Conservation (phyloP, 1,140 invertebrate genomes). For the Mylabris phalerata region DNA sequence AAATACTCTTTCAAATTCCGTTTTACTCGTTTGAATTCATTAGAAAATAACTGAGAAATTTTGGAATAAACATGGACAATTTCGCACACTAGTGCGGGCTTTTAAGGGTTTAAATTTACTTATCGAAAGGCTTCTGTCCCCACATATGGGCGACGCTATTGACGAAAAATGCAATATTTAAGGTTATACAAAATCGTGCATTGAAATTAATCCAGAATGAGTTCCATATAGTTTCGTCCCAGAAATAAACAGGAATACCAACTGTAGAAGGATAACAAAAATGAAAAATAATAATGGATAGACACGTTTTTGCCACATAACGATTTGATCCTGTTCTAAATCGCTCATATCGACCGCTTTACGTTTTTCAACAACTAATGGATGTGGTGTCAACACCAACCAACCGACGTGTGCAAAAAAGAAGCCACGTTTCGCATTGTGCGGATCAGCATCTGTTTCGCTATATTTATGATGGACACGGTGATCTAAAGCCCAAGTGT, state of each 20-base stretch:
- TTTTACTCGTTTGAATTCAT: too few relatives aligned
- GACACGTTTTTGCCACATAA: conserved; percentile 78
- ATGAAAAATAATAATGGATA: conserved; percentile 69
- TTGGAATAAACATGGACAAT: not conserved
- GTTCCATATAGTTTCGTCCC: conserved; percentile 71
- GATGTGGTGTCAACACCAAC: conserved; percentile 71
- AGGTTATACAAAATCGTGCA: conserved; percentile 70
- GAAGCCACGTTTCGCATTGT: conserved; percentile 72
- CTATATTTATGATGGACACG: conserved; percentile 77
- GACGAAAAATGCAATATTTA: conserved; percentile 89
- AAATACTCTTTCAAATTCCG: too few relatives aligned
- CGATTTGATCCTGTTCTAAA: conserved; percentile 73
- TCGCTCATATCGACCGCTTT: conserved; percentile 74
- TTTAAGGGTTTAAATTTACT: conserved; percentile 46
- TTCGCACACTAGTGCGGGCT: not conserved
- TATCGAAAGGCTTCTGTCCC: conserved; percentile 84
- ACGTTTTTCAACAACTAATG: conserved; percentile 69
- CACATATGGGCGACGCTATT: conserved; percentile 90
- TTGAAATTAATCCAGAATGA: conserved; percentile 82
- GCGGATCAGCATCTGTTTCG: conserved; percentile 76
- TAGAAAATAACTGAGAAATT: too few relatives aligned
- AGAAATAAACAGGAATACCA: conserved; percentile 69
- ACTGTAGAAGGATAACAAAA: conserved; percentile 71
- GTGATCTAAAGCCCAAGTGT: conserved; percentile 73
- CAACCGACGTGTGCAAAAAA: conserved; percentile 78